phyloP scores from a whole-genome alignment of 30 jellyfish, hydroid and myxozoan species.

The Sanderia malayensis region DNA sequence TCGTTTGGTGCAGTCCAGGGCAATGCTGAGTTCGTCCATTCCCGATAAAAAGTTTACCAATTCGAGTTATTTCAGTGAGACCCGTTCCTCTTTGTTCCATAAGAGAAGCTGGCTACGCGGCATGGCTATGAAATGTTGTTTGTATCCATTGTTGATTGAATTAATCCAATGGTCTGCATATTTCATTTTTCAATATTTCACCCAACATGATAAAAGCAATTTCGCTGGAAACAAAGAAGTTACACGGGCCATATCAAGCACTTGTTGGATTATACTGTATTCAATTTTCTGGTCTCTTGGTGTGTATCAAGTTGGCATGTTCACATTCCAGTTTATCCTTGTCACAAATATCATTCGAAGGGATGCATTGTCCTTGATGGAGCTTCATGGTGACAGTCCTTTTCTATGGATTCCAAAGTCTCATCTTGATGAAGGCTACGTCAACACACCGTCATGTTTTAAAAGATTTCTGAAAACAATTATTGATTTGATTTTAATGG shows the following conservation, averaged over 20 bases:
- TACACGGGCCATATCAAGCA: conserved; percentile 6
- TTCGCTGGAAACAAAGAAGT: conserved; percentile 32
- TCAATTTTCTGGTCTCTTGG: conserved; percentile 53
- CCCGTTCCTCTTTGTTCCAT: conserved; percentile 13
- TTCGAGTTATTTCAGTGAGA: conserved; percentile 32
- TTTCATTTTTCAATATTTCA: conserved; percentile 6
- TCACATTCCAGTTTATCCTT: conserved; percentile 64
- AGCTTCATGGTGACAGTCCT: conserved; percentile 66
- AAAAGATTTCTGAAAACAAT: conserved; percentile 1
- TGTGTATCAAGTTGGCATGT: conserved; percentile 67
- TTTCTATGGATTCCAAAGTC: conserved; percentile 37
- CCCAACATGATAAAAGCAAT: neutral
- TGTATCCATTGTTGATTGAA: conserved; percentile 64
- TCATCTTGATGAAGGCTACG: conserved; percentile 21
- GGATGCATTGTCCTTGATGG: conserved; percentile 63
- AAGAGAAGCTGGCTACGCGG: conserved; percentile 61
- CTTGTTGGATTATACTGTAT: conserved; percentile 46
- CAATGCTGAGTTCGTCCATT: conserved; percentile 62
- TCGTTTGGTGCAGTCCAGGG: conserved; percentile 53
- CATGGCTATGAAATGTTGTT: conserved; percentile 58
- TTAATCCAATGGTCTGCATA: conserved; percentile 71
- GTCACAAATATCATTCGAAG: conserved; percentile 55
- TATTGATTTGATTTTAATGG: conserved; percentile 36
- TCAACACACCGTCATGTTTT: conserved; percentile 2
- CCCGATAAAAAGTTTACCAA: conserved; percentile 28